phyloP scores from a whole-genome alignment of 2,113 vertebrate species.

The Toxostoma redivivum region DNA sequence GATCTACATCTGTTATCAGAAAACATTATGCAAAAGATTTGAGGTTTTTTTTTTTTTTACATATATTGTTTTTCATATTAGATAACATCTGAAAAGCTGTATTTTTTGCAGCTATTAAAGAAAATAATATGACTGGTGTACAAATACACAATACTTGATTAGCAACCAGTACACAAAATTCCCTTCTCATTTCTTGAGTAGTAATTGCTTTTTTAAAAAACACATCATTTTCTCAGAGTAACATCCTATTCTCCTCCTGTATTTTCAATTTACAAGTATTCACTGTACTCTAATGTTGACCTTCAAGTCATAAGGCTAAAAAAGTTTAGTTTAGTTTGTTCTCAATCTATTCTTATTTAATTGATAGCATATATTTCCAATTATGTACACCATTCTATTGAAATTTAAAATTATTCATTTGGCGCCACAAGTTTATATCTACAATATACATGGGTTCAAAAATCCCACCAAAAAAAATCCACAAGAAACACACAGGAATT shows the following conservation, averaged over 20 bases:
- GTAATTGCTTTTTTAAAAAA: neutral
- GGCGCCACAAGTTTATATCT: neutral
- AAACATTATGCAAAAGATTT: neutral
- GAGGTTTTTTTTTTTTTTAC: neutral
- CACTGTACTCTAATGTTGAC: neutral
- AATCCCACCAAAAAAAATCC: neutral
- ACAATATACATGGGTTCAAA: neutral
- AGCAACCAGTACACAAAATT: neutral
- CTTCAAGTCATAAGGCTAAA: neutral
- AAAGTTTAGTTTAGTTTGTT: neutral
- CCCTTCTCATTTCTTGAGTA: neutral
- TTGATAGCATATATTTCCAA: neutral
- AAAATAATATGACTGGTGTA: neutral
- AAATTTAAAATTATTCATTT: neutral
- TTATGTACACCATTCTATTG: neutral
- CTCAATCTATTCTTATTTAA: neutral
- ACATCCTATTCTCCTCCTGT: neutral
- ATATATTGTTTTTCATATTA: neutral
- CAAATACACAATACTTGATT: neutral
- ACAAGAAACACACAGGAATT: neutral
- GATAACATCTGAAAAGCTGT: neutral
- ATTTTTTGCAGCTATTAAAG: neutral
- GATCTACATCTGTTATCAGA: conserved; percentile 7
- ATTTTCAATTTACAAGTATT: neutral
- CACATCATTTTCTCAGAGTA: neutral